Evolutionary conservation across 2,797 vertebrate species (phyloP).

Genomic region (Lepidocolaptes lacrymiger): DNA sequence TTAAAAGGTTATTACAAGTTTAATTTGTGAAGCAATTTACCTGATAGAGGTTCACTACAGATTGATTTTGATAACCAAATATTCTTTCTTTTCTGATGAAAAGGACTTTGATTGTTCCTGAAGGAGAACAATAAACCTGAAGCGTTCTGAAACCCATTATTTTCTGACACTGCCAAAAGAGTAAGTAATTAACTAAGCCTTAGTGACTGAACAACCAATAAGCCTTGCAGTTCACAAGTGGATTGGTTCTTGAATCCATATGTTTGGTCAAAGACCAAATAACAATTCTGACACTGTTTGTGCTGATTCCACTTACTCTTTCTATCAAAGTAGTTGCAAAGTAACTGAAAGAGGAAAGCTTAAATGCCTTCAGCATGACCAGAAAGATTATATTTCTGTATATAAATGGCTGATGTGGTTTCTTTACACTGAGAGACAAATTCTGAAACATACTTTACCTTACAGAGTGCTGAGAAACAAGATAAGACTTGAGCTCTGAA

Average conservation of each 20-base stretch:
- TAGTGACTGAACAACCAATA: background rate
- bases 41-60: background rate
- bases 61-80: background rate
- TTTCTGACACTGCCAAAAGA: background rate
- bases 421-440: background rate
- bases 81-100: background rate
- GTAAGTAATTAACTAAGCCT: background rate
- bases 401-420: background rate
- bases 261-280: background rate
- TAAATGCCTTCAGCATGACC: background rate
- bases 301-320: background rate
- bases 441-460: background rate
- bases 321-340: background rate
- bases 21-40: background rate
- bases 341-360: background rate
- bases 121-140: background rate
- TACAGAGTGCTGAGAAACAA: background rate
- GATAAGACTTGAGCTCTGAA: background rate
- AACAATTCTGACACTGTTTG: background rate
- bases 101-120: background rate
- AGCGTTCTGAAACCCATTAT: background rate
- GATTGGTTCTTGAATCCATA: background rate
- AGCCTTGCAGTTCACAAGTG: background rate
- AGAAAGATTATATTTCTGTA: background rate
- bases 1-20: background rate